A percentile compares a stretch with the other conserved stretches of the same genome.
These are phyloP conservation scores for Sturnira hondurensis DNA, from an alignment of 2,113 vertebrate species.

Conservation along the genomic window DNA sequence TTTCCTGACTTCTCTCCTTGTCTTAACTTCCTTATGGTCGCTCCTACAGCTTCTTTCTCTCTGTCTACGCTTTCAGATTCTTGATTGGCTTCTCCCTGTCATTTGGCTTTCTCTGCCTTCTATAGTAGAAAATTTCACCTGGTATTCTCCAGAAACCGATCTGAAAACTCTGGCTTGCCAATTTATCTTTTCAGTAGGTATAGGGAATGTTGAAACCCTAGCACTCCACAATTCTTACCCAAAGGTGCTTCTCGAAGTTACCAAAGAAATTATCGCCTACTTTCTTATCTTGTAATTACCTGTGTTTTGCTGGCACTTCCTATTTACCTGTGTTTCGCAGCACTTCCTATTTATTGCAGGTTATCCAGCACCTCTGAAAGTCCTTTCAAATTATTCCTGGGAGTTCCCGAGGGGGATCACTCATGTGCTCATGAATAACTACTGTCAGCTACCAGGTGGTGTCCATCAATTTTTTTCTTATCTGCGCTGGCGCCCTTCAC, in stretches of 20 bases:
- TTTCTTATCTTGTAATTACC: background rate
- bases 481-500: background rate
- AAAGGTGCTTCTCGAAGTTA: background rate
- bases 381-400: constrained; percentile 25
- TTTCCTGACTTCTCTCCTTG: background rate
- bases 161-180: background rate
- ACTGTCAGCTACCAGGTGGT: constrained; percentile 36
- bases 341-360: background rate
- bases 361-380: background rate
- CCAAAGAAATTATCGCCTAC: background rate
- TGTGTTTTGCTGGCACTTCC: background rate
- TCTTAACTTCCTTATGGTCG: background rate
- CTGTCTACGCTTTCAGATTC: background rate
- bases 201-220: background rate
- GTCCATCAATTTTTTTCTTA: constrained; percentile 32
- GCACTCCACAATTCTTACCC: background rate
- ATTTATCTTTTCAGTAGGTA: background rate
- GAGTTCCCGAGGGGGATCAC: background rate
- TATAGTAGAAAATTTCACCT: background rate
- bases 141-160: background rate
- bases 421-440: background rate
- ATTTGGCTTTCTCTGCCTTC: constrained; percentile 11
- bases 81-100: constrained; percentile 20
- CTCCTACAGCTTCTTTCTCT: background rate
- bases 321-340: background rate